Evolutionary conservation across 2,113 vertebrate genomes (phyloP).

Genomic region (Piaya cayana): DNA sequence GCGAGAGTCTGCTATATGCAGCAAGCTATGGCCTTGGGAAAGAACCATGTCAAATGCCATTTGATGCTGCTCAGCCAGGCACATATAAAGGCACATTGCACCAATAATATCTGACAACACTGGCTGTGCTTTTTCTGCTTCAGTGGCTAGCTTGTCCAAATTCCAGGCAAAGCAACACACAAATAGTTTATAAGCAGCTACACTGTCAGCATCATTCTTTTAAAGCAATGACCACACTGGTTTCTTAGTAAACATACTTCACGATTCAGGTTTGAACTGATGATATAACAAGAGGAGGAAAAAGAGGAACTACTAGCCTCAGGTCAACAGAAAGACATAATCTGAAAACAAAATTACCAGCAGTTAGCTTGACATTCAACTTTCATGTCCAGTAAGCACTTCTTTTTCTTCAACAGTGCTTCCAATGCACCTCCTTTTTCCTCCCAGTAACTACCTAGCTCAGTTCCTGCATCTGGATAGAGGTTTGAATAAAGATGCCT

Average conservation of each 20-base stretch:
- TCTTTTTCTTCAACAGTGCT: neutral
- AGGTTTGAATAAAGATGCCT: neutral
- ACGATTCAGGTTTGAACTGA: conserved; percentile 3
- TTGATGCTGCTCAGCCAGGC: conserved; percentile 73
- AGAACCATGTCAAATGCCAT: conserved; percentile 68
- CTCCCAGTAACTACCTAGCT: neutral
- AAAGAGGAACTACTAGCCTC: neutral
- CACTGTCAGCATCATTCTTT: conserved; percentile 50
- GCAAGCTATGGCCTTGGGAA: conserved; percentile 62
- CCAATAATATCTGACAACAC: conserved; percentile 76
- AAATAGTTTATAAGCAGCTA: conserved; percentile 58
- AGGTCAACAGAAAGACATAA: neutral
- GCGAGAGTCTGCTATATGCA: neutral
- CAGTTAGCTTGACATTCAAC: neutral
- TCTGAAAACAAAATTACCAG: neutral
- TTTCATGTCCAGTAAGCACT: neutral
- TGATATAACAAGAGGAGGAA: neutral
- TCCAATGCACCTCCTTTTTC: neutral
- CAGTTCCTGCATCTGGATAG: neutral
- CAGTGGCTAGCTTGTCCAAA: conserved; percentile 60
- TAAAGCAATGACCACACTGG: neutral
- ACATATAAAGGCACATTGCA: conserved; percentile 67
- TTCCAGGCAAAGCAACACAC: conserved; percentile 37
- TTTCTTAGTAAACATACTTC: conserved; percentile 44
- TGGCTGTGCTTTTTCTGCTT: conserved; percentile 75